Conservation (phyloP, 2,888 invertebrate genomes). For the Xiphydria camelus region DNA sequence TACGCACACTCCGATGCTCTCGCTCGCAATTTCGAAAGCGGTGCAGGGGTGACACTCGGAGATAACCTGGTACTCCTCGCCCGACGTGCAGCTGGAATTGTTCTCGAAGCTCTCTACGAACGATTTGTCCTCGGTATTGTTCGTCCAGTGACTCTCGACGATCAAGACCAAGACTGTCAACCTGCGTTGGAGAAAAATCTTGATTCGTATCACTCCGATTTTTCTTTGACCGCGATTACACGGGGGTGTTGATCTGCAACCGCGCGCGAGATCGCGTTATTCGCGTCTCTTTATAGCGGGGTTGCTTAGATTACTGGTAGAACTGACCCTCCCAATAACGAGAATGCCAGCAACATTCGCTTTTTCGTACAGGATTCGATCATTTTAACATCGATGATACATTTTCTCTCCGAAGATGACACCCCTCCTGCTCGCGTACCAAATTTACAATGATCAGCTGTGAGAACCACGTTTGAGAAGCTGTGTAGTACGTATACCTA, state of each 20-base stretch:
- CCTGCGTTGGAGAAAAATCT: slow-evolving; percentile 60
- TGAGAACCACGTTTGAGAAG: too few relatives aligned
- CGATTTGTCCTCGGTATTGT: slow-evolving; percentile 65
- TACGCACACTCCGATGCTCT: slow-evolving; percentile 80
- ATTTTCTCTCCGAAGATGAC: too few relatives aligned
- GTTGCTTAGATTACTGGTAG: too few relatives aligned
- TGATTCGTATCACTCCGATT: not conserved
- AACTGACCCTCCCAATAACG: slow-evolving; percentile 75
- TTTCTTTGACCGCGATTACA: too few relatives aligned
- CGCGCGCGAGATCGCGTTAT: too few relatives aligned
- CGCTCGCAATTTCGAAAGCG: slow-evolving; percentile 81
- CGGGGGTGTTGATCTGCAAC: too few relatives aligned
- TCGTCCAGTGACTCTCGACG: slow-evolving; percentile 77
- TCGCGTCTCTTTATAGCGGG: too few relatives aligned
- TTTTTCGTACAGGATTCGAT: slow-evolving; percentile 83
- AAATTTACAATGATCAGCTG: too few relatives aligned
- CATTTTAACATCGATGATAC: too few relatives aligned
- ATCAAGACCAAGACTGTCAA: slow-evolving; percentile 80
- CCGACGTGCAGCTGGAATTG: slow-evolving; percentile 77
- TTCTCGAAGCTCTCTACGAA: slow-evolving; percentile 70
- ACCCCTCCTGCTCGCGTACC: too few relatives aligned
- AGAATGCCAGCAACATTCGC: slow-evolving; percentile 80
- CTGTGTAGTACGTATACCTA: too few relatives aligned
- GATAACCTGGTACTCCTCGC: slow-evolving; percentile 72
- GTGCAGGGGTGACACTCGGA: slow-evolving; percentile 85